Base-by-base conservation (phyloP, 1,140 invertebrate genomes). In the Sipha flava region DNA sequence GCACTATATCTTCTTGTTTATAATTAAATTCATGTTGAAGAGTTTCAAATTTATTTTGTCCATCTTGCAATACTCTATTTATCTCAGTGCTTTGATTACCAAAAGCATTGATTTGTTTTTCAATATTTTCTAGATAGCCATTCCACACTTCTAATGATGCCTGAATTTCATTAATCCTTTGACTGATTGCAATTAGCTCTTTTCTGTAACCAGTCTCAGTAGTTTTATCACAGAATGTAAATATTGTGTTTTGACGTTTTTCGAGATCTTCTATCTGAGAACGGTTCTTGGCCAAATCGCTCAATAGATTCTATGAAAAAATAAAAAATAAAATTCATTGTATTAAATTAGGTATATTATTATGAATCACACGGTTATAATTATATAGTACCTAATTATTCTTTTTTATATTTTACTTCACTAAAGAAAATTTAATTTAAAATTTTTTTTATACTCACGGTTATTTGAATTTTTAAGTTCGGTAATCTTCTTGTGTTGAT, bases 91-190 rank as follows among this genome's bases (percentile, higher is more conserved):
- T 37, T 21, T 47, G 45, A 5, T 47, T n/a, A 1, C 57, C 45
- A 49, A 45, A 66, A n/a, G 70, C 23, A 29, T 37, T 45, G 18
- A 64, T 34, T 31, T 73, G 34, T 37, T 62, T 80, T 66, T 64
- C 59, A 26, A 80, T 49, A 23, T 80, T 80, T 34, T 47, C 52
- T 23, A 80, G 21, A 21, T 64, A 80, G 3, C 72, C 90, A 54
- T 88, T 88, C 92, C 95, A 96, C 0, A 93, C 95, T 82, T 93
- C 90, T 0, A 97, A 86, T 45, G 91, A 91, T 31, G 93, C 93
- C 82, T 90, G 89, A 18, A 94, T 84, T 83, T 94, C 95, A 21
- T 89, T 89, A 10, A 94, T 89, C 68, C 93, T 86, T 82, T 95
- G 92, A 1, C 87, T 88, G 12, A 92, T 90, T 2, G 92, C 91